Percentiles rank a stretch among this genome's conserved stretches.
phyloP scores from a whole-genome alignment of 1,140 invertebrate species.

The Mycetomoellerius zeteki region DNA sequence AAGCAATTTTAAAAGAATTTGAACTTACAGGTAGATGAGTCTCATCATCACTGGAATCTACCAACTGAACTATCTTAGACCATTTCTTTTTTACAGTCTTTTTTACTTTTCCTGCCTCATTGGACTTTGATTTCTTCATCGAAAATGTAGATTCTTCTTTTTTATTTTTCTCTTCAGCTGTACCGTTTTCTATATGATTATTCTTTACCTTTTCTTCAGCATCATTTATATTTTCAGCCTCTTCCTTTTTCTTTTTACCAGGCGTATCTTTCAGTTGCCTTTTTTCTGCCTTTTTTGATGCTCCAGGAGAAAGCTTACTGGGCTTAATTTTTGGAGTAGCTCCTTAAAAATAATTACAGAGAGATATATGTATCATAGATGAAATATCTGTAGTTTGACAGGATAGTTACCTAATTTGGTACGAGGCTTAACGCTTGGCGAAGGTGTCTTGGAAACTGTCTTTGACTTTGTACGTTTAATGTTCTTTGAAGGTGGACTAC shows the following conservation, averaged over 20 bases:
- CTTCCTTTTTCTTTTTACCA: slow-evolving; percentile 47
- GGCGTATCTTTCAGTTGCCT: slow-evolving; percentile 42
- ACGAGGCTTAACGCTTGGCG: slow-evolving; percentile 25
- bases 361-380: not conserved
- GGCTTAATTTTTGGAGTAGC: slow-evolving; percentile 36
- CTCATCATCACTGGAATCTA: slow-evolving; percentile 81
- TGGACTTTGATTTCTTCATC: slow-evolving; percentile 8
- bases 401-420: slow-evolving; percentile 45
- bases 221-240: slow-evolving; percentile 7
- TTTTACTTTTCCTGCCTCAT: slow-evolving; percentile 1
- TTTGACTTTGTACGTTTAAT: slow-evolving; percentile 55
- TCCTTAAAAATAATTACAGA: slow-evolving; percentile 28
- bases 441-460: slow-evolving; percentile 49
- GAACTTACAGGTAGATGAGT: slow-evolving; percentile 74
- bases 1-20: not conserved
- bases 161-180: not conserved
- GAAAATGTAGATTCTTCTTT: not conserved
- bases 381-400: not conserved
- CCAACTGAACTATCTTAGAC: slow-evolving; percentile 72
- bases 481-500: slow-evolving; percentile 71
- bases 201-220: not conserved
- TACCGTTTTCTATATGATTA: not conserved
- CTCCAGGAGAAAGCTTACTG: slow-evolving; percentile 42
- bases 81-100: slow-evolving; percentile 52
- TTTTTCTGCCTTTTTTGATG: slow-evolving; percentile 49